These are phyloP conservation scores for Taeniopygia guttata DNA, from an alignment of 2,797 vertebrate genomes.

Conservation along the genomic window DNA sequence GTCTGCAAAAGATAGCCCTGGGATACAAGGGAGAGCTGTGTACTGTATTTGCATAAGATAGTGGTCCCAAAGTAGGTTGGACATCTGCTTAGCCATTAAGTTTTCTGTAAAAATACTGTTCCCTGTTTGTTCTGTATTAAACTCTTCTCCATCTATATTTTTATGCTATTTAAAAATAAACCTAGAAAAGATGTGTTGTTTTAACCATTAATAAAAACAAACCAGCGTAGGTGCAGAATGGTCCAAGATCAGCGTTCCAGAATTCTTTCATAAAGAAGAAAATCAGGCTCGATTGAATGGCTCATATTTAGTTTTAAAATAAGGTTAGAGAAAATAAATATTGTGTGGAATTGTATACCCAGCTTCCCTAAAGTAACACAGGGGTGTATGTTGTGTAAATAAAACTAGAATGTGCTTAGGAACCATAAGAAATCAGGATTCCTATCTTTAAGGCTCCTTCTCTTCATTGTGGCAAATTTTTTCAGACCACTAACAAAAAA, in stretches of 20 bases:
- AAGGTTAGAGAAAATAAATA: constrained; percentile 11
- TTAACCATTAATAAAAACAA: constrained; percentile 19
- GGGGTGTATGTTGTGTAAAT: not conserved
- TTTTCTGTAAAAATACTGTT: constrained; percentile 31
- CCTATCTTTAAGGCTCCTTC: not conserved
- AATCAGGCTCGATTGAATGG: not conserved
- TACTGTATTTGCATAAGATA: not conserved
- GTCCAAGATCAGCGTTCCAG: not conserved
- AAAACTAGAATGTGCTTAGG: not conserved
- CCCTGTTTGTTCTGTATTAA: constrained; percentile 11
- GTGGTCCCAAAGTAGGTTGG: not conserved
- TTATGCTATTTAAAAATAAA: constrained; percentile 25
- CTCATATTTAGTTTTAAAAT: constrained; percentile 19
- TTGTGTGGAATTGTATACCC: not conserved
- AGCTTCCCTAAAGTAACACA: not conserved
- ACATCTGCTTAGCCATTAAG: not conserved
- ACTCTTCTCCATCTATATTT: constrained; percentile 13
- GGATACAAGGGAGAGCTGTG: not conserved
- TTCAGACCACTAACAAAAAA: not conserved
- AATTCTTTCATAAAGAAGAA: constrained; percentile 1
- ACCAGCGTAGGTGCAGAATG: not conserved
- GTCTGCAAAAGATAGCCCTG: not conserved
- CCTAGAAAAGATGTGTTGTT: not conserved
- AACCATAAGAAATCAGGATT: not conserved
- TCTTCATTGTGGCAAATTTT: not conserved